phyloP scores from a whole-genome alignment of 2,888 invertebrate species.

The Sesia apiformis region DNA sequence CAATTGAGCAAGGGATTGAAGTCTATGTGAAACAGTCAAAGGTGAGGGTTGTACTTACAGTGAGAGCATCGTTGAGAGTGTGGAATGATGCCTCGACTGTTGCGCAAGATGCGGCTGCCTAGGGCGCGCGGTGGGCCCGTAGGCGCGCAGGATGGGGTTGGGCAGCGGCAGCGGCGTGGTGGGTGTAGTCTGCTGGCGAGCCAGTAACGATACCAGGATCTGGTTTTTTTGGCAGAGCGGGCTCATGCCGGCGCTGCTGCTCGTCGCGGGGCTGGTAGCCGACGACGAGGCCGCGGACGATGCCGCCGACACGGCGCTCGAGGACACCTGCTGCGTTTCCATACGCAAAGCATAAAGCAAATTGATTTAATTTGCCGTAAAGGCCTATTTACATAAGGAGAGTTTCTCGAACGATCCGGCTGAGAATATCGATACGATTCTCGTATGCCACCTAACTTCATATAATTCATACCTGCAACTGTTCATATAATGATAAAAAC shows the following conservation, averaged over 20 bases:
- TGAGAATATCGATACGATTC: too few species aligned
- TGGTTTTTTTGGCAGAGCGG: slow-evolving; percentile 87
- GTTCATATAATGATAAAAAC: too few species aligned
- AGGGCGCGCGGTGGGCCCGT: slow-evolving; percentile 20
- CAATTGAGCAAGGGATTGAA: too few species aligned
- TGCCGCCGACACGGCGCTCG: slow-evolving; percentile 69
- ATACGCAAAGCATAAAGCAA: neutral
- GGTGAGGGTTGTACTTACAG: neutral
- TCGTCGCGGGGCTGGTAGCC: slow-evolving; percentile 48
- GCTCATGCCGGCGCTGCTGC: slow-evolving; percentile 65
- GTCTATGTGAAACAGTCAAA: too few species aligned
- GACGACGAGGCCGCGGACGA: slow-evolving; percentile 39
- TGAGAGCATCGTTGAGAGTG: slow-evolving; percentile 43
- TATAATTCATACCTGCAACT: too few species aligned
- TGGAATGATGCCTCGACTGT: slow-evolving; percentile 17
- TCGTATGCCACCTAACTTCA: too few species aligned
- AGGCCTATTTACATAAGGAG: too few species aligned
- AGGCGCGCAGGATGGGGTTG: slow-evolving; percentile 76
- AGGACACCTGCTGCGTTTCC: slow-evolving; percentile 66
- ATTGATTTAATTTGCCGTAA: too few species aligned
- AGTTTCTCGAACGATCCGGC: too few species aligned
- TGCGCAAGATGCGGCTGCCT: slow-evolving; percentile 18
- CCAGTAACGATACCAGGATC: slow-evolving; percentile 88
- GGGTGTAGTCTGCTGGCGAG: slow-evolving; percentile 80
- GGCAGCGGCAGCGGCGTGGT: slow-evolving; percentile 81